Conservation (phyloP, 2,113 vertebrate genomes). For the Anas platyrhynchos region DNA sequence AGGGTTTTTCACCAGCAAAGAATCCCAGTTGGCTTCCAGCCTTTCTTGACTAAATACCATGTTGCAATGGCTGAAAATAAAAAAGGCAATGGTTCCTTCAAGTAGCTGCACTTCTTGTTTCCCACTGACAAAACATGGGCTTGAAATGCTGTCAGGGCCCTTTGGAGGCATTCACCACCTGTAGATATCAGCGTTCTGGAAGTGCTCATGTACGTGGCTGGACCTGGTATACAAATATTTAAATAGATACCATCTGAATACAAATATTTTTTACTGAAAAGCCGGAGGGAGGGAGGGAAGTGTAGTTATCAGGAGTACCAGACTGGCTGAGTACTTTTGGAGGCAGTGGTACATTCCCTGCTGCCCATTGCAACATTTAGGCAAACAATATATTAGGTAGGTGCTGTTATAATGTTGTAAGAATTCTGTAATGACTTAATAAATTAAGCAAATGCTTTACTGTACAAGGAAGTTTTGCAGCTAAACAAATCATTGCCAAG, state of each 20-base stretch:
- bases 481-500: background rate
- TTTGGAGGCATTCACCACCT: background rate
- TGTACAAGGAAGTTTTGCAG: constrained; percentile 18
- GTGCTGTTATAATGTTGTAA: background rate
- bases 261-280: constrained; percentile 33
- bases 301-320: background rate
- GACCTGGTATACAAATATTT: constrained; percentile 36
- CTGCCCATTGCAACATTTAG: background rate
- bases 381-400: background rate
- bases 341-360: background rate
- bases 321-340: accelerated
- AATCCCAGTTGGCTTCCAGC: background rate
- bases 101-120: background rate
- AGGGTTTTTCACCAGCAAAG: background rate
- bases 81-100: background rate
- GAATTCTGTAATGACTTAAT: background rate
- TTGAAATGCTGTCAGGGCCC: background rate
- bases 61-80: accelerated
- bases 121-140: background rate
- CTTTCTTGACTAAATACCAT: background rate
- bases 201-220: background rate
- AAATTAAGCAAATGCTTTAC: background rate
- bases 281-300: background rate
- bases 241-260: constrained; percentile 33
- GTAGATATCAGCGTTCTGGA: background rate